These are phyloP conservation scores for Andrena haemorrhoa DNA, from an alignment of 2,888 invertebrate genomes.

Conservation along the genomic window DNA sequence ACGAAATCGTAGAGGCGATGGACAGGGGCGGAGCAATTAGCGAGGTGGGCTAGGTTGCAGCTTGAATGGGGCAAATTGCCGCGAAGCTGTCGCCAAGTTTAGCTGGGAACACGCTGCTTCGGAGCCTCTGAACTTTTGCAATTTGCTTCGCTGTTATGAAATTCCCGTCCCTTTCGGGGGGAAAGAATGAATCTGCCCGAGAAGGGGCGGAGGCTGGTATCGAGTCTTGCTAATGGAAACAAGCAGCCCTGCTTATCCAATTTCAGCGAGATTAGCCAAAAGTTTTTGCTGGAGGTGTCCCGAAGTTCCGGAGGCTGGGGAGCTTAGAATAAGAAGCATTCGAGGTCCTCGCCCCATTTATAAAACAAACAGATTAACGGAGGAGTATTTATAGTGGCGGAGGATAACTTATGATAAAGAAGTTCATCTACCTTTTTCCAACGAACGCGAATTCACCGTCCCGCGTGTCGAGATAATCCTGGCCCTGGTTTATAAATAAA, in stretches of 20 bases:
- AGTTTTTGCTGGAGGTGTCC: neutral
- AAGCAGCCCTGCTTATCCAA: neutral
- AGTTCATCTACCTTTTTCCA: neutral
- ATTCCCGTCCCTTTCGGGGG: neutral
- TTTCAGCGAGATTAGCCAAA: neutral
- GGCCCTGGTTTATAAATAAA: slow-evolving; percentile 34
- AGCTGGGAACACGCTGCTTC: neutral
- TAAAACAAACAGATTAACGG: too few species aligned
- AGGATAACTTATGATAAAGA: too few species aligned
- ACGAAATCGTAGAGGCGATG: neutral
- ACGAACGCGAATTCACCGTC: neutral
- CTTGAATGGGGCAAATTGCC: neutral
- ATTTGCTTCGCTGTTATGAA: slow-evolving; percentile 7
- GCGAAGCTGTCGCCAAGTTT: slow-evolving; percentile 3
- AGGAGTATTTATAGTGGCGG: too few species aligned
- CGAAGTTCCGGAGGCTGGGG: neutral
- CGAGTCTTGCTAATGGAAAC: too few species aligned
- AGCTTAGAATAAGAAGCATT: neutral
- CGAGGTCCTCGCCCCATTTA: too few species aligned
- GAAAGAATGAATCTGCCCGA: neutral
- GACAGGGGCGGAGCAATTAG: slow-evolving; percentile 10
- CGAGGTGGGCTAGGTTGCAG: neutral
- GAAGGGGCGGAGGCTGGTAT: neutral
- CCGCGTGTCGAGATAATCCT: too few species aligned
- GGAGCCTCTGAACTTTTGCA: slow-evolving; percentile 6